Evolutionary conservation across 2,888 invertebrate species (phyloP), one percentile per base, ranked within the genome.

Genomic region (Alentia gelatinosa): DNA sequence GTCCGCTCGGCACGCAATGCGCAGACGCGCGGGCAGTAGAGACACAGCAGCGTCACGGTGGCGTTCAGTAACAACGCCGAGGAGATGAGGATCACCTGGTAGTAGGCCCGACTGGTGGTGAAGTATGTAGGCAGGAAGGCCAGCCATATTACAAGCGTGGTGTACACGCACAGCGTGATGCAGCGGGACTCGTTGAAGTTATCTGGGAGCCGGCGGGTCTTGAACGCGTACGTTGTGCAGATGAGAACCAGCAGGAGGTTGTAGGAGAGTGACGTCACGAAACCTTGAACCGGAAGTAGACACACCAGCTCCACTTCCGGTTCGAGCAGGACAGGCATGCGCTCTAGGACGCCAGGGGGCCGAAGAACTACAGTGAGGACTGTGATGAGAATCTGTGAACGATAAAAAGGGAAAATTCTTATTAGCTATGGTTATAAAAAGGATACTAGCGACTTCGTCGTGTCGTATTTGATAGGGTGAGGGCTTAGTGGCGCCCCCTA

Each of bases 111-210:
- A 3, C 89, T 91, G 7, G 94, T 92, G 40, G 94, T 93, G 90
- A 94, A 93, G 90, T 94, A 94, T 40, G 94, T 93, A 33, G 94
- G 94, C 23, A 95, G 91, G 92, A 94, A 95, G 40, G 94, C 94
- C 23, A 94, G 79, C 94, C 94, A 94, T 83, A 95, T 93, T 56
- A 94, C 92, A 37, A 94, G 90, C 0, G 94, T 94, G 15, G 94
- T 94, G 93, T 93, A 94, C 35, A 94, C 94, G 83, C 94, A 94
- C 92, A 94, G 93, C 19, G 93, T 92, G 79, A 94, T 94, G 92
- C 94, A 94, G 74, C 93, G 93, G 0, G 94, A 94, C 89, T 94
- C 94, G 92, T 94, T 94, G 92, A 93, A 94, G 91, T 94, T 94
- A 91, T 94, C 93, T 9, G 94, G 94, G 26, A 94, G 92, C 33